Evolutionary conservation across 1,140 invertebrate genomes (phyloP).

Genomic region (Lanistes nyassanus): DNA sequence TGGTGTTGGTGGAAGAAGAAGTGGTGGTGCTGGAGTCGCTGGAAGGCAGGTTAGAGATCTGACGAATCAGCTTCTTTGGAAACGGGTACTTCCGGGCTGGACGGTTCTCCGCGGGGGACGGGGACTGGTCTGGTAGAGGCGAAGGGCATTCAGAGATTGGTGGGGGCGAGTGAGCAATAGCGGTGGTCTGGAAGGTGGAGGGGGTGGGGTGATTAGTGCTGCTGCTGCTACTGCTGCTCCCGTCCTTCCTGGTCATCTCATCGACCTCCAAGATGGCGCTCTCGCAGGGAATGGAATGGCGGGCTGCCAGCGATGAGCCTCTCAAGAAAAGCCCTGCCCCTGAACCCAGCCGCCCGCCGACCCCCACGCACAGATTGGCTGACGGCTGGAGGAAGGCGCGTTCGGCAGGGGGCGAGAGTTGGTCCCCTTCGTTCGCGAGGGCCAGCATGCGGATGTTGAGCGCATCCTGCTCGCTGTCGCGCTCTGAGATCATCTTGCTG

Average conservation of each 20-base stretch:
- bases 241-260: conserved; percentile 15
- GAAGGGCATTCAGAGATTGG: neutral
- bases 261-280: conserved; percentile 25
- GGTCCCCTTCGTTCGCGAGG: neutral
- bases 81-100: conserved; percentile 11
- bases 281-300: conserved; percentile 16
- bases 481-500: conserved; percentile 31
- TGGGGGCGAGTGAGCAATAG: neutral
- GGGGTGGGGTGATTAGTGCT: conserved; percentile 6
- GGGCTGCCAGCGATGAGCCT: conserved; percentile 4
- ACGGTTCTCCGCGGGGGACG: neutral
- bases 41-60: conserved; percentile 41
- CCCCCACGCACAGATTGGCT: no score
- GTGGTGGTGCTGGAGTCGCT: conserved; percentile 37
- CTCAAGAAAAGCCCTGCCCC: conserved; percentile 14
- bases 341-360: neutral
- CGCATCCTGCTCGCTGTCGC: conserved; percentile 26
- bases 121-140: neutral
- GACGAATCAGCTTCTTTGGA: conserved; percentile 28
- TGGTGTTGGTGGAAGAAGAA: conserved; percentile 29
- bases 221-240: conserved; percentile 23
- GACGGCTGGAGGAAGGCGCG: neutral
- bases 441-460: conserved; percentile 21
- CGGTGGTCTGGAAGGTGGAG: conserved; percentile 9
- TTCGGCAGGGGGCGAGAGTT: neutral